phyloP scores from a whole-genome alignment of 2,888 invertebrate genomes.

The Mythimna albipuncta region DNA sequence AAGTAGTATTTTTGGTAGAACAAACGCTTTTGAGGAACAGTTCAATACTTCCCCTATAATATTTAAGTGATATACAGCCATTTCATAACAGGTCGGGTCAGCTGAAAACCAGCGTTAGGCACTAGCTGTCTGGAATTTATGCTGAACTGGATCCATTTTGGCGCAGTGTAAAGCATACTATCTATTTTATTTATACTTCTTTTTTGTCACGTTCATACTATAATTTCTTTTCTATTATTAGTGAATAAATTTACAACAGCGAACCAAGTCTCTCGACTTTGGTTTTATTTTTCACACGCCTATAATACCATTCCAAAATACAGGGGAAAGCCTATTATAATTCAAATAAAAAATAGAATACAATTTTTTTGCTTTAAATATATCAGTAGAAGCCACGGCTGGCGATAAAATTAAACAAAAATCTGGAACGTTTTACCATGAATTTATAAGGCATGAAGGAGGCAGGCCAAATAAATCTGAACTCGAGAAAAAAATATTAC shows the following conservation, averaged over 20 bases:
- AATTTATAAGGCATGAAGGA: slow-evolving; percentile 58
- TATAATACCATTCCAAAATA: background rate
- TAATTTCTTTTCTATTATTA: too few species aligned
- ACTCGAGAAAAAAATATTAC: slow-evolving; percentile 60
- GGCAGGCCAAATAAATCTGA: slow-evolving; percentile 61
- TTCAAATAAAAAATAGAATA: background rate
- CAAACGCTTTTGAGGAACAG: too few species aligned
- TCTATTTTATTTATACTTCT: too few species aligned
- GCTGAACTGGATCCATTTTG: too few species aligned
- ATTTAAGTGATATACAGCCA: too few species aligned
- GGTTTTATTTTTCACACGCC: background rate
- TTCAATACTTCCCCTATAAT: too few species aligned
- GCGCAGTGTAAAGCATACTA: too few species aligned
- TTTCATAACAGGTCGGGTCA: too few species aligned
- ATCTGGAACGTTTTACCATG: slow-evolving; percentile 53
- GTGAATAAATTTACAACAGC: background rate
- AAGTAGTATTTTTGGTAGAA: too few species aligned
- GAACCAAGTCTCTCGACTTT: background rate
- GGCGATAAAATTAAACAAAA: slow-evolving; percentile 59
- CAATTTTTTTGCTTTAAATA: background rate
- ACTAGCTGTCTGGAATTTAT: too few species aligned
- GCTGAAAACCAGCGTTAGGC: too few species aligned
- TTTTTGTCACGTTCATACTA: too few species aligned
- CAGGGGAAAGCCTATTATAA: background rate
- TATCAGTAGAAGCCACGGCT: slow-evolving; percentile 12